Evolutionary conservation across 2,888 invertebrate species (phyloP), one percentile per base, ranked within the genome.

Genomic region (Eupsilia transversa): DNA sequence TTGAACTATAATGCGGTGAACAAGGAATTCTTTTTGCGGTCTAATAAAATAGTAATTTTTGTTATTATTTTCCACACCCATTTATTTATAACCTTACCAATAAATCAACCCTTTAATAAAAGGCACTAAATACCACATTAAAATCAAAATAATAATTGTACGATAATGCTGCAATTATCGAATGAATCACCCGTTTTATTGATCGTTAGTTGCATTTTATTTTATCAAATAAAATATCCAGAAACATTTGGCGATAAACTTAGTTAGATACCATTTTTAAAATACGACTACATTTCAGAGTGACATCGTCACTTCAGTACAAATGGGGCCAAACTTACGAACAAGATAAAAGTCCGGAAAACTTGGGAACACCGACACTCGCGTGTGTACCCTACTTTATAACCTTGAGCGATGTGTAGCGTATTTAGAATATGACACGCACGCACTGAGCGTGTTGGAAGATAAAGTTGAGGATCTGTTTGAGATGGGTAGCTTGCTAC

Each of bases 341-440:
- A 77, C 82, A 77, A 73, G 70, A 82, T 74, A 81, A 78, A 82
- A 78, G 27, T 78, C 57, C 9, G 63, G 27, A 60, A 64, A 82
- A 78, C 49, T 82, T 30, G n/a, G 41, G 3, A 64, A n/a, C 57
- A 33, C 46, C 23, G 69, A 61, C 69, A 63, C 20, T 64, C 56
- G 66, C 63, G 80, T 74, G 69, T 77, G 54, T 67, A 43, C 46
- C 57, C 35, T 38, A 49, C 70, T 78, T 78, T 82, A 71, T 67
- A 60, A 61, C 77, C 64, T 69, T 77, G 57, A 68, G 77, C 0
- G 61, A 80, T 70, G 41, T 77, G 43, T 38, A 49, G 38, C 63
- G 60, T 78, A 63, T 70, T 70, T 64, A 71, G 57, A 72, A 81
- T 68, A 81, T 35, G 43, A n/a, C 43, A 56, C 72, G 71, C 57